Conservation (phyloP, 2,113 vertebrate genomes). For the Ptyas mucosa region DNA sequence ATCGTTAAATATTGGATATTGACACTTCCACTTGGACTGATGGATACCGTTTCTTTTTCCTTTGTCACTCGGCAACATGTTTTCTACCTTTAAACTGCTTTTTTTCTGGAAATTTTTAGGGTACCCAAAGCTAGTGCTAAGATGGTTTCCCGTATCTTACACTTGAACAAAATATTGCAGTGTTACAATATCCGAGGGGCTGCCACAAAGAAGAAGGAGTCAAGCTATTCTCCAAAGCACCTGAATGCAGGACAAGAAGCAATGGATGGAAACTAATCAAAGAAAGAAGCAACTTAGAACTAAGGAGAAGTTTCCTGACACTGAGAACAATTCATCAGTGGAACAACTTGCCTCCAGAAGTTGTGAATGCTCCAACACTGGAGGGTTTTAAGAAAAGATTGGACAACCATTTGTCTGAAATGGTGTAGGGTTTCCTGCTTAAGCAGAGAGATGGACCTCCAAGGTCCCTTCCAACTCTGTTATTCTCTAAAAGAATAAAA, state of each 20-base stretch:
- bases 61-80: not conserved
- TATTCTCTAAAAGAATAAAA: not conserved
- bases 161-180: not conserved
- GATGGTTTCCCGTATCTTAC: not conserved
- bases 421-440: too few relatives aligned
- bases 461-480: not conserved
- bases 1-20: slow-evolving; percentile 12
- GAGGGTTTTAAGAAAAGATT: too few relatives aligned
- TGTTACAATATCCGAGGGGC: not conserved
- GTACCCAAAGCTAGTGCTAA: not conserved
- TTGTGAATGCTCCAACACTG: too few relatives aligned
- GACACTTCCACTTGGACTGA: slow-evolving; percentile 19
- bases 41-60: slow-evolving; percentile 29
- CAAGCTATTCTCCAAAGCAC: not conserved
- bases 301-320: too few relatives aligned
- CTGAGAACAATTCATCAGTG: too few relatives aligned
- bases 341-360: too few relatives aligned
- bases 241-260: too few relatives aligned
- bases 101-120: not conserved
- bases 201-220: not conserved
- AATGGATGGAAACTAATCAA: too few relatives aligned
- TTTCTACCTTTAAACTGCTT: not conserved
- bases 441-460: too few relatives aligned
- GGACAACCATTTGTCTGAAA: too few relatives aligned
- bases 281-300: too few relatives aligned